Conservation (phyloP, 2,888 invertebrate genomes). For the Calephelis perditalis region DNA sequence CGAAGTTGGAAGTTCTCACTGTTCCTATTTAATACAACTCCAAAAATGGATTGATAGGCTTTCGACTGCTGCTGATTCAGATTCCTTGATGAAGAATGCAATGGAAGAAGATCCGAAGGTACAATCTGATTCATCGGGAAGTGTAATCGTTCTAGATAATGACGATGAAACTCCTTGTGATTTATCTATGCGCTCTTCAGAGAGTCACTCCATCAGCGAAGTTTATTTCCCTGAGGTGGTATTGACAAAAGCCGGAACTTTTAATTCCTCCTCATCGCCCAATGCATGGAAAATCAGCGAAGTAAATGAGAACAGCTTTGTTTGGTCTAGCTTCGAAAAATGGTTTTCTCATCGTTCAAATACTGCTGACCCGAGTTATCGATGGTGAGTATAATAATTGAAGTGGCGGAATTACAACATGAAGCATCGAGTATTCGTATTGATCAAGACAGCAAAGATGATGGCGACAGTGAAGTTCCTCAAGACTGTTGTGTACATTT, state of each 20-base stretch:
- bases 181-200: background rate
- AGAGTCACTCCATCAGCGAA: constrained; percentile 7
- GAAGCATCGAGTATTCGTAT: background rate
- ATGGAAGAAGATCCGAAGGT: constrained; percentile 9
- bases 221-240: background rate
- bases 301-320: background rate
- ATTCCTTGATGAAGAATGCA: constrained; percentile 1
- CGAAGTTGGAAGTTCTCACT: constrained; percentile 2
- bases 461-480: constrained; percentile 5
- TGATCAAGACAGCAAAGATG: background rate
- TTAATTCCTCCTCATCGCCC: constrained; percentile 4
- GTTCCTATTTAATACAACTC: background rate
- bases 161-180: constrained; percentile 1
- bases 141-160: background rate
- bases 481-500: background rate
- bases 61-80: constrained; percentile 6
- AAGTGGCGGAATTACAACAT: constrained; percentile 4
- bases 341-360: constrained; percentile 5
- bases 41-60: constrained; percentile 6
- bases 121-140: constrained; percentile 8
- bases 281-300: background rate
- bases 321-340: constrained; percentile 5
- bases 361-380: constrained; percentile 1
- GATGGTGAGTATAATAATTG: background rate
- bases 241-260: constrained; percentile 7